Conservation (phyloP, 2,888 invertebrate genomes). For the Stramonita haemastoma region DNA sequence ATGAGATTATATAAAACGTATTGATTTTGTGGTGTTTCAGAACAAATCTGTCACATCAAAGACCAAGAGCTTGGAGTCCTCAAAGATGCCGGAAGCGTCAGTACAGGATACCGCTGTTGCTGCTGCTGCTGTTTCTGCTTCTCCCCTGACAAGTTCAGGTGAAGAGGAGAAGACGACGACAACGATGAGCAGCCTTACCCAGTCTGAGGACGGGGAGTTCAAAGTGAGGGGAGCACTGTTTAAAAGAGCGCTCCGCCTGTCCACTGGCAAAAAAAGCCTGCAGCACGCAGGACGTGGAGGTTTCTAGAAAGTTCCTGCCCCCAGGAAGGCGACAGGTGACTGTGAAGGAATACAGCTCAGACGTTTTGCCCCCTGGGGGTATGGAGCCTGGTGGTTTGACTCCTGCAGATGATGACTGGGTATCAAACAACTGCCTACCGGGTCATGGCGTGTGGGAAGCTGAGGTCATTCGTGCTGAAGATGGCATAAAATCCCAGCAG, state of each 20-base stretch:
- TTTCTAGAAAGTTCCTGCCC: neutral
- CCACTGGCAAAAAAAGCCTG: neutral
- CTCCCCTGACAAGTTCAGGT: neutral
- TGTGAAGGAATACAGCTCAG: no score
- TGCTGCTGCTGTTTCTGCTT: neutral
- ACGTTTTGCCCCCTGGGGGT: neutral
- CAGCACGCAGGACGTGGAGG: neutral
- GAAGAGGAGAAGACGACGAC: neutral
- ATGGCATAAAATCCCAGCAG: neutral
- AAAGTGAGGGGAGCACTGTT: slow-evolving; percentile 39
- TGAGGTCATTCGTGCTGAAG: neutral
- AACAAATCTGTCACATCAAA: neutral
- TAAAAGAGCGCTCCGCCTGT: slow-evolving; percentile 40
- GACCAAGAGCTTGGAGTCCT: neutral
- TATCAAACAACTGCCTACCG: neutral
- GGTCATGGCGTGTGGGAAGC: neutral
- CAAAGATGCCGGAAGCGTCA: neutral
- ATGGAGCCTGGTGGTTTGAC: neutral
- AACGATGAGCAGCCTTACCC: neutral
- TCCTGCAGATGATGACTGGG: neutral
- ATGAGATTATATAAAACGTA: neutral
- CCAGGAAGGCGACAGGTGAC: neutral
- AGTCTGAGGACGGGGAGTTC: slow-evolving; percentile 21
- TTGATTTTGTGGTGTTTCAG: neutral
- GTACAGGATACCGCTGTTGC: neutral